These are phyloP conservation scores for Saccostrea echinata DNA, from an alignment of 1,140 invertebrate genomes.

Conservation along the genomic window DNA sequence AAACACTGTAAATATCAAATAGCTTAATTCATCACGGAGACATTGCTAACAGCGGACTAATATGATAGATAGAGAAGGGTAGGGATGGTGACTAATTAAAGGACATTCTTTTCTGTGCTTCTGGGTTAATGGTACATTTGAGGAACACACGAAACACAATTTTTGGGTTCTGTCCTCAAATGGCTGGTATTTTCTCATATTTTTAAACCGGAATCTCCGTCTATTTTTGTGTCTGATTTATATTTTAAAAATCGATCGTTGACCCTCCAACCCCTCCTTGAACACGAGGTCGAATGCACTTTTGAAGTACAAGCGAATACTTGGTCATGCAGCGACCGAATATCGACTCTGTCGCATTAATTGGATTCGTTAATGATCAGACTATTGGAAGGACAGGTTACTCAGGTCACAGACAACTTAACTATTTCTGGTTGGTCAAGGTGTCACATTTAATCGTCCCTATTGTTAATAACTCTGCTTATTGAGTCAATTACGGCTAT, in stretches of 20 bases:
- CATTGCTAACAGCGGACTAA: neutral
- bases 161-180: no score
- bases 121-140: neutral
- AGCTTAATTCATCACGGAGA: neutral
- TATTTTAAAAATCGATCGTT: no score
- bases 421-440: neutral
- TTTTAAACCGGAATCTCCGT: no score
- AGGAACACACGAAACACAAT: no score
- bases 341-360: neutral
- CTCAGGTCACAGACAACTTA: neutral
- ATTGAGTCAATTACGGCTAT: neutral
- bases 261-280: no score
- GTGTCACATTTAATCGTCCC: neutral
- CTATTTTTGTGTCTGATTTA: no score
- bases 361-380: neutral
- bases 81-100: neutral
- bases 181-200: no score
- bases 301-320: no score
- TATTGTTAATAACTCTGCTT: neutral
- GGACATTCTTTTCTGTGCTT: neutral
- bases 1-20: constrained; percentile 36
- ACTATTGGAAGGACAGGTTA: neutral
- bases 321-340: no score
- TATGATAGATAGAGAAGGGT: neutral
- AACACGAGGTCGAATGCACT: no score